Base-by-base conservation (phyloP, 2,113 vertebrate genomes). In the Nycticorax nycticorax region DNA sequence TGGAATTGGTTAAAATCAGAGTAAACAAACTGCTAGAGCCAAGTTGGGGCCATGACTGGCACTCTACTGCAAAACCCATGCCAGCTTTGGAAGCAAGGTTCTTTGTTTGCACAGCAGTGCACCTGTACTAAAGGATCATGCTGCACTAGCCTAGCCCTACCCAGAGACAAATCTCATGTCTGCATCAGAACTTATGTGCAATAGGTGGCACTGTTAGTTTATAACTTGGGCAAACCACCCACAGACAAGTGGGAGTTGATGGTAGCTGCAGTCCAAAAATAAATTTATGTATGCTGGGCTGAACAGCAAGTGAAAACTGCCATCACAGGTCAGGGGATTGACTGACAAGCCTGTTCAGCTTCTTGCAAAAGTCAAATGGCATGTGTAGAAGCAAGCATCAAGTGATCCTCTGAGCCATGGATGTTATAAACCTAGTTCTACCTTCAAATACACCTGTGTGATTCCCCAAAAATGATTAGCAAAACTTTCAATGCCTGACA, bases 151-250 rank as follows among this genome's bases (percentile, higher is more conserved):
- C 55, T 73, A 41, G 35, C 15, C 56, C 11, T 56, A 26, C 52
- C 17, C 20, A 32, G 62, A 77, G 59, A n/a, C 28, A 39, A 14
- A 50, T 41, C 55, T 50, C 37, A 12, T 5, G 14, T 73, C 37
- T 74, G 64, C 43, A 53, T 35, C 43, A 43, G 64, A 68, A 81
- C 27, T 7, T 24, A 8, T 13, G 55, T 82, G 60, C 94, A 82
- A 92, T 93, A 92, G 88, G 45, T 92, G 85, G 85, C 80, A 93
- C 75, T 90, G 77, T 78, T 83, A 78, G 59, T 92, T 92, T 89
- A 15, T 41, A 68, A 30, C 85, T 82, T 52, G 24, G 41, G 28
- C 45, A 85, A 78, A 80, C 39, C 45, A 88, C 63, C 57, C 41
- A 35, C 39, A 45, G 57, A 22, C 20, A 23, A 78, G 79, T 71